phyloP scores from a whole-genome alignment of 2,888 invertebrate species.

The Pseudoips prasinana region DNA sequence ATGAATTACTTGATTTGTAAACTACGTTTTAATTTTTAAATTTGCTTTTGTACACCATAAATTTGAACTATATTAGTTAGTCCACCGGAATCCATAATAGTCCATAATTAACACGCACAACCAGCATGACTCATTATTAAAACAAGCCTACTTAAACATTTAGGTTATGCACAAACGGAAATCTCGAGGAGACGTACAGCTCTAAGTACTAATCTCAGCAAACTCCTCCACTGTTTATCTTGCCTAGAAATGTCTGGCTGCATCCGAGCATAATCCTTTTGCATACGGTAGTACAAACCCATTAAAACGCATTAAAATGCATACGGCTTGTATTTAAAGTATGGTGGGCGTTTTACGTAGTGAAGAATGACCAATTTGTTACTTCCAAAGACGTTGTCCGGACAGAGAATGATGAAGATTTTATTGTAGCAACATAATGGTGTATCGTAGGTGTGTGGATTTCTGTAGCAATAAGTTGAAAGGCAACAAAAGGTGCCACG shows the following conservation, averaged over 20 bases:
- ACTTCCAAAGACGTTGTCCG: conserved; percentile 48
- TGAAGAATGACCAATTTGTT: conserved; percentile 73
- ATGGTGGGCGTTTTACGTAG: conserved; percentile 55
- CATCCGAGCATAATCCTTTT: conserved; percentile 61
- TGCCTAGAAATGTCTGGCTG: conserved; percentile 65
- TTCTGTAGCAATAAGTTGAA: conserved; percentile 59
- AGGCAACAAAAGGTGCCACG: conserved; percentile 56
- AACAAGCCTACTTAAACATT: conserved; percentile 43
- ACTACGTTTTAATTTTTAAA: neutral
- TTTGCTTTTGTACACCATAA: neutral
- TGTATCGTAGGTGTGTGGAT: conserved; percentile 51
- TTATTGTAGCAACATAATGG: conserved; percentile 62
- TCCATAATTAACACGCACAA: conserved; percentile 13
- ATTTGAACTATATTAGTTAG: conserved; percentile 2
- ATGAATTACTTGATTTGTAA: neutral
- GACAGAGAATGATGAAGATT: conserved; percentile 65
- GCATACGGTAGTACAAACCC: conserved; percentile 53
- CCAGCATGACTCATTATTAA: conserved; percentile 20
- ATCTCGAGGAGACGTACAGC: conserved; percentile 57
- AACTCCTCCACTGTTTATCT: conserved; percentile 73
- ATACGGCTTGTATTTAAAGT: conserved; percentile 38
- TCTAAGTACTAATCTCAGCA: conserved; percentile 69
- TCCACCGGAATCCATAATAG: conserved; percentile 4
- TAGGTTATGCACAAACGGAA: conserved; percentile 58
- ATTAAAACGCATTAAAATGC: conserved; percentile 58